These are phyloP conservation scores for Bombus soroeensis DNA, from an alignment of 1,140 invertebrate species.

Conservation along the genomic window DNA sequence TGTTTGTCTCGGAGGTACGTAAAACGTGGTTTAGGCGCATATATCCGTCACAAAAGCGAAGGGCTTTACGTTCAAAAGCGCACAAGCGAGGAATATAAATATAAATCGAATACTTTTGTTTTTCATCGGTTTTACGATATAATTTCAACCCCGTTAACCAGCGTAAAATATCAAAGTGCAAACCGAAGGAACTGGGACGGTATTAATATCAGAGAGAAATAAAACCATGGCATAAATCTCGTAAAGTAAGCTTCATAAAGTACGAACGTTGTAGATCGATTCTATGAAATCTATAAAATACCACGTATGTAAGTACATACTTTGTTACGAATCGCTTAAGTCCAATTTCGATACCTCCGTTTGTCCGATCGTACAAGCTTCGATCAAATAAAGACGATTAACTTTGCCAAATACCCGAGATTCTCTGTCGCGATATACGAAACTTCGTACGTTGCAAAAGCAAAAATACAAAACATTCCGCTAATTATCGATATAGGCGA, in stretches of 20 bases:
- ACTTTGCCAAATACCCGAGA: too few species aligned
- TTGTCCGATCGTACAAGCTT: background rate
- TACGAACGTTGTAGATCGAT: background rate
- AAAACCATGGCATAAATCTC: background rate
- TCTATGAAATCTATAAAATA: background rate
- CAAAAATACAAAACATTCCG: too few species aligned
- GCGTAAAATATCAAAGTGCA: conserved; percentile 1
- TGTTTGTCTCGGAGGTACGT: too few species aligned
- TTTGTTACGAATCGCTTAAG: background rate
- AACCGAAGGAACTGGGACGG: background rate
- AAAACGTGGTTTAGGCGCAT: too few species aligned
- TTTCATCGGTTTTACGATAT: background rate
- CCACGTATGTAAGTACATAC: background rate
- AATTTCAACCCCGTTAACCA: background rate
- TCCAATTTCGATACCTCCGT: too few species aligned
- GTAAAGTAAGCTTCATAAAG: background rate
- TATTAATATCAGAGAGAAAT: background rate
- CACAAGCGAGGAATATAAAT: background rate
- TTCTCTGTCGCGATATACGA: too few species aligned
- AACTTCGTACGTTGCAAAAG: too few species aligned
- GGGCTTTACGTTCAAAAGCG: too few species aligned
- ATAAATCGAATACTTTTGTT: background rate
- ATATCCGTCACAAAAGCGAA: too few species aligned
- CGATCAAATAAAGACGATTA: background rate
- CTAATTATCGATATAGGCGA: background rate